Base-by-base conservation (phyloP, 2,888 invertebrate genomes). In the Agriotes lineatus region DNA sequence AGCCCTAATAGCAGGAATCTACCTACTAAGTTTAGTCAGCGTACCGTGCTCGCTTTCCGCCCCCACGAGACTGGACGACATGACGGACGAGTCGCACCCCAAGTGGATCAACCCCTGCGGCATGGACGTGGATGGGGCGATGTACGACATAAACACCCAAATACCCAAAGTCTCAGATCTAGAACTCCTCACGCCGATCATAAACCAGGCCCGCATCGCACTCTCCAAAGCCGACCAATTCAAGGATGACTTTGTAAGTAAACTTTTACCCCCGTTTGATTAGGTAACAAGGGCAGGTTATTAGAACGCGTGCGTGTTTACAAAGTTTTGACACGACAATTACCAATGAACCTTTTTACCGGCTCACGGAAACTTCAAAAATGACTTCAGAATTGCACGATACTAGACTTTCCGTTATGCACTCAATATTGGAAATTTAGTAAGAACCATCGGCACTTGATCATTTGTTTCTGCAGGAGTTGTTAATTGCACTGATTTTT, bases 101-200 rank as follows among this genome's bases (percentile, higher is more conserved):
- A 86, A 85, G 71, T 88, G 88, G 88, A 81, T 86, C 22, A 68
- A 68, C 35, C 87, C 88, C 1, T 88, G 87, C 76, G 85, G 85
- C n/a, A 57, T 70, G 19, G 79, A 80, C 22, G 77, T 80, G 16
- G 50, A 64, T n/a, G 64, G 70, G 6, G 54, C 60, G 18, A 18
- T 57, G 19, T 62, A 69, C 45, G 50, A 63, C 12, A 57, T 64
- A 35, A 57, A 48, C 57, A 61, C 39, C 64, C 78, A 69, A 80
- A 82, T 69, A 79, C 82, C 67, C 39, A 79, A 79, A 76, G 77
- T 83, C 16, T 76, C 78, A 50, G 84, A 85, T 71, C 76, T 77
- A 19, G 82, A 85, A 20, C 79, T 86, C 10, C 78, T 87, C 14
- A 77, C 78, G 3, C 83, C 82, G 71, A 84, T 88, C 73, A 79